These are phyloP conservation scores for Chesias legatella DNA, from an alignment of 2,888 invertebrate genomes.

Conservation along the genomic window DNA sequence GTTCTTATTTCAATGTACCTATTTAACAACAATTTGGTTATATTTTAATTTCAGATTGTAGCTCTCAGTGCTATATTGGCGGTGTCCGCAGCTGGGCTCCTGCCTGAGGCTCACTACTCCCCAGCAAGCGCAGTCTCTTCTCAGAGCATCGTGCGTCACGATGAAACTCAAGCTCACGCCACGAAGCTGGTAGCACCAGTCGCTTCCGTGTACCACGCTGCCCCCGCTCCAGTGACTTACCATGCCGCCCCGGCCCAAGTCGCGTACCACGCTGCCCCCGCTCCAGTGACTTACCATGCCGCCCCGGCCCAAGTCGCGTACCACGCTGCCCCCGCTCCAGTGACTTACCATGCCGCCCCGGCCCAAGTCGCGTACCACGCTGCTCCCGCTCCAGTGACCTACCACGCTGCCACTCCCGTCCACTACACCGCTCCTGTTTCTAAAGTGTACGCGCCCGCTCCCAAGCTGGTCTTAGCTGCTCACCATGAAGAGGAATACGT, in stretches of 20 bases:
- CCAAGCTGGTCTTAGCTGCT: constrained; percentile 42
- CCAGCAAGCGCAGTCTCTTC: constrained; percentile 60
- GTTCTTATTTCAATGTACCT: too few species aligned
- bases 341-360: constrained; percentile 35
- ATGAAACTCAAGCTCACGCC: constrained; percentile 38
- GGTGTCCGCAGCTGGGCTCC: constrained; percentile 59
- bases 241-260: constrained; percentile 35
- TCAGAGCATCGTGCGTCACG: constrained; percentile 66
- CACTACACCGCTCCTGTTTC: constrained; percentile 33
- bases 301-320: constrained; percentile 36
- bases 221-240: constrained; percentile 36
- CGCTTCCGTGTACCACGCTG: constrained; percentile 37
- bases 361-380: constrained; percentile 44
- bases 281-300: constrained; percentile 32
- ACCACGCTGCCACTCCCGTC: constrained; percentile 27
- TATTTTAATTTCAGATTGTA: constrained; percentile 44
- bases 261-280: constrained; percentile 39
- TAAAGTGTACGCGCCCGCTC: constrained; percentile 37
- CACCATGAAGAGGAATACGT: constrained; percentile 36
- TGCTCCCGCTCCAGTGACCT: constrained; percentile 32
- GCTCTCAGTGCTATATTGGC: constrained; percentile 61
- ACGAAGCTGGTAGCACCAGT: constrained; percentile 42
- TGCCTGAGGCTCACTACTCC: constrained; percentile 61
- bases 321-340: constrained; percentile 40
- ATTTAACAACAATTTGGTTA: constrained; percentile 2